A percentile compares a stretch with the other conserved stretches of the same genome.
phyloP scores from a whole-genome alignment of 2,888 invertebrate species.

The Tinea pellionella region DNA sequence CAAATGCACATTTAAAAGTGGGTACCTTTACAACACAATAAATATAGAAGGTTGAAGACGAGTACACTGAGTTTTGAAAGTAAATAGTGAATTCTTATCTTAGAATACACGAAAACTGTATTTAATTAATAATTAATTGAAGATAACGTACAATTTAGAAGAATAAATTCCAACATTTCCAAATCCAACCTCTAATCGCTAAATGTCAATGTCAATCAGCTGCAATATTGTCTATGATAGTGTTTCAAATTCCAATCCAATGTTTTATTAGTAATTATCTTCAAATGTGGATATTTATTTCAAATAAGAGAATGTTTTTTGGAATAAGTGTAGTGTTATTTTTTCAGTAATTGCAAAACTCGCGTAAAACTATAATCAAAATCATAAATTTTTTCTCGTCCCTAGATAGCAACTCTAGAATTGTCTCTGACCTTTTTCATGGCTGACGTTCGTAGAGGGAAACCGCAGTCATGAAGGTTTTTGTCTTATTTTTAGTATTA shows the following conservation, averaged over 20 bases:
- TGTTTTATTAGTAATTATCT: too few relatives aligned
- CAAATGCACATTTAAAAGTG: background rate
- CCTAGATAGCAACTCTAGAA: background rate
- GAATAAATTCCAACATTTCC: background rate
- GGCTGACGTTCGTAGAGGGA: constrained; percentile 61
- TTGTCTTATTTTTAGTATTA: constrained; percentile 33
- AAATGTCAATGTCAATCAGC: constrained; percentile 5
- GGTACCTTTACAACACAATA: background rate
- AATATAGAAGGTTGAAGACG: background rate
- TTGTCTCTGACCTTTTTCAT: constrained; percentile 59
- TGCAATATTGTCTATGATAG: too few relatives aligned
- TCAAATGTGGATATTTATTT: too few relatives aligned
- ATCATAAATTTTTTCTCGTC: background rate
- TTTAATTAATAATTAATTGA: background rate
- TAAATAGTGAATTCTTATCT: background rate
- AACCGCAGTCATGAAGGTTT: constrained; percentile 66
- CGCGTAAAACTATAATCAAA: too few relatives aligned
- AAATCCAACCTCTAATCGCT: background rate
- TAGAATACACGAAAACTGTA: background rate
- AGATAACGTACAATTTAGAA: background rate
- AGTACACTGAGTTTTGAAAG: background rate
- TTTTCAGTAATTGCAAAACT: too few relatives aligned
- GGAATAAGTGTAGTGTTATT: too few relatives aligned
- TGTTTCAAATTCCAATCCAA: too few relatives aligned
- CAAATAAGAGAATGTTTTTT: too few relatives aligned